phyloP scores from a whole-genome alignment of 2,113 vertebrate genomes.

The Actenoides lindsayi region DNA sequence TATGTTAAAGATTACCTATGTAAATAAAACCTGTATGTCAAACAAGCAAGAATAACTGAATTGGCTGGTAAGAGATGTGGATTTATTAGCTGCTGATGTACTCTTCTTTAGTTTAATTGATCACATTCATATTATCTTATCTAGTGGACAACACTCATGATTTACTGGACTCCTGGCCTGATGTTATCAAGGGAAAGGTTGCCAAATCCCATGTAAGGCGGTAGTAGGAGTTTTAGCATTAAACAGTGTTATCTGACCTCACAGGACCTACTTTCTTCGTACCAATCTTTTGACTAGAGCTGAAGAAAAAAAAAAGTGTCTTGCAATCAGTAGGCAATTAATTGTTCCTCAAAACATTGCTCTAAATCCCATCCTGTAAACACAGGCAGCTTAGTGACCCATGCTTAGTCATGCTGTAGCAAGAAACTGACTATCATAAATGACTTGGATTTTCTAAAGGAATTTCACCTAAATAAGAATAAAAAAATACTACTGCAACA shows the following conservation, averaged over 20 bases:
- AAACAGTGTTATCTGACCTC: conserved; percentile 71
- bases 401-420: background rate
- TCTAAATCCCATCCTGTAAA: conserved; percentile 70
- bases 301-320: background rate
- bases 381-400: conserved; percentile 55
- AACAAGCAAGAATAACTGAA: conserved; percentile 8
- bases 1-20: background rate
- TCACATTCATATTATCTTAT: conserved; percentile 76
- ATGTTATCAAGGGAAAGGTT: conserved; percentile 76
- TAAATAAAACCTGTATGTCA: background rate
- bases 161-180: conserved; percentile 75
- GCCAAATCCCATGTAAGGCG: conserved; percentile 65
- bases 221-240: conserved; percentile 68
- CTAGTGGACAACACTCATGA: conserved; percentile 76
- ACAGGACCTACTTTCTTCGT: conserved; percentile 30
- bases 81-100: conserved; percentile 75
- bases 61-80: background rate
- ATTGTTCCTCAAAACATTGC: conserved; percentile 50
- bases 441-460: conserved; percentile 49
- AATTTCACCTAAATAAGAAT: conserved; percentile 32
- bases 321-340: conserved; percentile 67
- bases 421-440: conserved; percentile 57
- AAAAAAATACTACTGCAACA: background rate
- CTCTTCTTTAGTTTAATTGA: conserved; percentile 70
- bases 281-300: conserved; percentile 31